Conservation (phyloP, 2,797 vertebrate genomes). For the Anabas testudineus region DNA sequence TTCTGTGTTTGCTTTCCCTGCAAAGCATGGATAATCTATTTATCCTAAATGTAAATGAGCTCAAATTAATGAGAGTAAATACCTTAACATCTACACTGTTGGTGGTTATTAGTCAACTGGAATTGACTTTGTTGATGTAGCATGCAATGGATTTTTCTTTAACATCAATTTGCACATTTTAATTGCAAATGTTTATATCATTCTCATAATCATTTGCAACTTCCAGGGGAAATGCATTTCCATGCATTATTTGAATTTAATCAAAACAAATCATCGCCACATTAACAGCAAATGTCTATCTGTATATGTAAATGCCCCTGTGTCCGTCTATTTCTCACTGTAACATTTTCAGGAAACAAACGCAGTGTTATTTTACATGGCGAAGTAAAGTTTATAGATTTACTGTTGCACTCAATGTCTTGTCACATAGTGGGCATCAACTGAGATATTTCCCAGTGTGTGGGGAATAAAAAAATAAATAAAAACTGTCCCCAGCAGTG, state of each 20-base stretch:
- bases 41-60: constrained; percentile 56
- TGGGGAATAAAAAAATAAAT: constrained; percentile 16
- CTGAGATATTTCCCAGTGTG: background rate
- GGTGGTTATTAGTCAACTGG: constrained; percentile 44
- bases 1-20: constrained; percentile 14
- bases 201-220: constrained; percentile 44
- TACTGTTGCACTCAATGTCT: background rate
- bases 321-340: background rate
- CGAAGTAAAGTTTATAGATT: too few species aligned
- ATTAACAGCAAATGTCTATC: constrained; percentile 5
- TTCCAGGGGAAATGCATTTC: constrained; percentile 24
- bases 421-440: background rate
- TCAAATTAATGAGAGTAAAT: constrained; percentile 57
- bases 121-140: constrained; percentile 49
- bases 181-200: constrained; percentile 62
- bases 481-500: constrained; percentile 9
- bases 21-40: constrained; percentile 45
- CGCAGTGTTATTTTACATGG: background rate
- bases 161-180: constrained; percentile 58
- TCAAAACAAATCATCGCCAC: constrained; percentile 8
- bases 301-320: constrained; percentile 2
- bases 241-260: constrained; percentile 38
- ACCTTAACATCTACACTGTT: constrained; percentile 40
- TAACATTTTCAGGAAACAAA: background rate
- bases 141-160: constrained; percentile 17